Base-by-base conservation (phyloP, 2,888 invertebrate species). In the Caenorhabditis sp. region DNA sequence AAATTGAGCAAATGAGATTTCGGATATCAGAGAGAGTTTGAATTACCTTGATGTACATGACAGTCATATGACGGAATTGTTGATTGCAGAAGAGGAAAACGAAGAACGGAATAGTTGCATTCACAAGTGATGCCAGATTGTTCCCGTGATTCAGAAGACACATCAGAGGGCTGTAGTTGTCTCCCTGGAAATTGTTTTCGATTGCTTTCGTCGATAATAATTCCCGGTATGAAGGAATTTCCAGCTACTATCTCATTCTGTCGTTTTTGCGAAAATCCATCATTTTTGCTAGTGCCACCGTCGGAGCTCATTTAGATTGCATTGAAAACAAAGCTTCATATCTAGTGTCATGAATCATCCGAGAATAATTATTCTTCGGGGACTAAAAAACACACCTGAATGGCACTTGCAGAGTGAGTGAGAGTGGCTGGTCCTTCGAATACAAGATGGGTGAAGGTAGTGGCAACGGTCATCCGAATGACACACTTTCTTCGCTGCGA, bases 61-160 rank as follows among this genome's bases (percentile, higher is more conserved):
- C 66, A 26, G 89, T 87, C 90, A 91, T 90, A 74, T 89, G 88
- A 10, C 90, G 86, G 84, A 91, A 91, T 59, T 90, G 90, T 63
- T 89, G 85, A 31, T 89, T 89, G 73, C 89, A 89, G 44, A 87
- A 75, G 16, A 89, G 84, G 56, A 90, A 91, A 10, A 91, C 89
- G 70, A 90, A 91, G 79, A 91, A 91, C 7, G 91, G 90, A 51
- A 91, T 90, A 8, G 91, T 90, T 14, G 91, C 91, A 73, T 91
- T 91, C 68, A 90, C 80, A 24, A 90, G 84, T 1, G 90, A 90
- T 3, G 88, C 85, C 19, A 90, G 79, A 76, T 91, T 91, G 83
- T 89, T 90, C 1, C 84, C 86, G 69, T 90, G 88, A 69, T 89
- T 90, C 63, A 90, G 54, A 8, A 90, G 76, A 76, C 91, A 91